A percentile compares a stretch with the other conserved stretches of the same genome.
Evolutionary conservation across 1,140 invertebrate genomes (phyloP).

Genomic region (Tetramorium parvispinum): DNA sequence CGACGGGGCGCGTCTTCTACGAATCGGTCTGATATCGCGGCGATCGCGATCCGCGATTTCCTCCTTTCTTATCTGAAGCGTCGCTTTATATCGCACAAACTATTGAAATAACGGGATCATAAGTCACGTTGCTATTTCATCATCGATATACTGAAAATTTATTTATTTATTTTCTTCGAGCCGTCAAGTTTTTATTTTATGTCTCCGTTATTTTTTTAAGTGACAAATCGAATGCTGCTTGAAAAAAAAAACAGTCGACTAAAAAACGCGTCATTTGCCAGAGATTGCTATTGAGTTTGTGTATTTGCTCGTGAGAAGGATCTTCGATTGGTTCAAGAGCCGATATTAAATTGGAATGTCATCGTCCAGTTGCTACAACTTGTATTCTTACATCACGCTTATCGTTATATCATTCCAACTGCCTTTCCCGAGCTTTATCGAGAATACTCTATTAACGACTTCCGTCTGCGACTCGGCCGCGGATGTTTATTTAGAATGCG

Average conservation of each 20-base stretch:
- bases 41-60: not conserved
- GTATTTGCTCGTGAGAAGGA: not conserved
- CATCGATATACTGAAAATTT: not conserved
- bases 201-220: not conserved
- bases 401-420: constrained; percentile 11
- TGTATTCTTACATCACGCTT: not conserved
- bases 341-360: not conserved
- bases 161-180: not conserved
- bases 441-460: constrained; percentile 46
- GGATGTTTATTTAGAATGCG: constrained; percentile 48
- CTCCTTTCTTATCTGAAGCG: not conserved
- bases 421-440: not conserved
- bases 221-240: not conserved
- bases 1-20: not conserved
- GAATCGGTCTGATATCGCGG: not conserved
- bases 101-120: not conserved
- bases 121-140: not conserved
- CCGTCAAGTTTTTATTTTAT: no score
- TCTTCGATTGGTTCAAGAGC: not conserved
- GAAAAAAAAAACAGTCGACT: not conserved
- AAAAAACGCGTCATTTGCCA: not conserved
- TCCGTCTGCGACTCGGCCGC: constrained; percentile 19
- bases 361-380: not conserved
- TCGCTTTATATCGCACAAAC: no score
- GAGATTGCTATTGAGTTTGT: not conserved